These are phyloP conservation scores for Porites australiensis DNA, from an alignment of 64 coral and sea anemone species.

Conservation along the genomic window DNA sequence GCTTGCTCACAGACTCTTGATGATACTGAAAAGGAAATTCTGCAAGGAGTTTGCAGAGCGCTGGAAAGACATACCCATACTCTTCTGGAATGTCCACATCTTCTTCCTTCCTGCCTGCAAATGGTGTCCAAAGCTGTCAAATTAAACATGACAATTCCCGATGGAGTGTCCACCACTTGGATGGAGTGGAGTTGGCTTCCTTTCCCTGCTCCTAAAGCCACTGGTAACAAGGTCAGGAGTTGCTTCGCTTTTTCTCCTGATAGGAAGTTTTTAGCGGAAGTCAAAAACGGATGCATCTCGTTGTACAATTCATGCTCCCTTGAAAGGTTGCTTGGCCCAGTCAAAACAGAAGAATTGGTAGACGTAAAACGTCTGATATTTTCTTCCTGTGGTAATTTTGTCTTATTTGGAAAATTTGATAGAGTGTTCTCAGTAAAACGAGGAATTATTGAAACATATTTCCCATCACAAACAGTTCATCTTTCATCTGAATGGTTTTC, in stretches of 20 bases:
- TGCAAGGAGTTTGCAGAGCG: neutral
- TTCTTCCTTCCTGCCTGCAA: conserved; percentile 23
- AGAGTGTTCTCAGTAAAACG: conserved; percentile 32
- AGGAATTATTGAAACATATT: neutral
- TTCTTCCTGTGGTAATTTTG: conserved; percentile 30
- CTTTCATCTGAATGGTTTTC: neutral
- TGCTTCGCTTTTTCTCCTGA: conserved; percentile 35
- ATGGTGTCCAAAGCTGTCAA: neutral
- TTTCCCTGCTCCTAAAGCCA: neutral
- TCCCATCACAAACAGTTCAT: neutral
- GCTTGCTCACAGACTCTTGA: neutral
- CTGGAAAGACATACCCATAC: neutral
- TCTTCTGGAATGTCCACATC: conserved; percentile 13
- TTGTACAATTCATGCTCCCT: conserved; percentile 28
- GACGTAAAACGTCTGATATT: neutral
- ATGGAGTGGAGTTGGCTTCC: neutral
- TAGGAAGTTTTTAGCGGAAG: neutral
- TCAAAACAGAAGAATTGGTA: neutral
- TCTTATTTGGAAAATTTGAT: conserved; percentile 51
- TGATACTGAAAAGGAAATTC: conserved; percentile 10
- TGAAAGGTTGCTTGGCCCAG: neutral
- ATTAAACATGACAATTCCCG: neutral
- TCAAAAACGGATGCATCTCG: neutral
- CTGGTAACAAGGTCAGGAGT: neutral
- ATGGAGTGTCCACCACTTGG: neutral